phyloP scores from a whole-genome alignment of 2,113 vertebrate genomes.

The Blennius ocellaris region DNA sequence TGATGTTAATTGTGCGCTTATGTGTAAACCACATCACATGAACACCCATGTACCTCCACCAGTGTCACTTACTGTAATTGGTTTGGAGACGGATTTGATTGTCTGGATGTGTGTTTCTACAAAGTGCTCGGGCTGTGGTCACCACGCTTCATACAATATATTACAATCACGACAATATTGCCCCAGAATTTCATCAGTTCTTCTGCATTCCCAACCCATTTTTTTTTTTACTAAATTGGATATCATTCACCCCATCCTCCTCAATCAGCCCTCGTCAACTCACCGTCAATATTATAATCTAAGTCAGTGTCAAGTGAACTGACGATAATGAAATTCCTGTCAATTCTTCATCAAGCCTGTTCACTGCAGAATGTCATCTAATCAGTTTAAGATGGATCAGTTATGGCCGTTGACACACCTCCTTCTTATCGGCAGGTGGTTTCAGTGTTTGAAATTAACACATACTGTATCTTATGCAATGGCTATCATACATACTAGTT shows the following conservation, averaged over 20 bases:
- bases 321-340: slow-evolving; percentile 51
- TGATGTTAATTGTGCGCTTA: too few relatives aligned
- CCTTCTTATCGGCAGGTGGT: slow-evolving; percentile 28
- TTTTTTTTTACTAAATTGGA: slow-evolving; percentile 48
- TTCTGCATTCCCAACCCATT: too few relatives aligned
- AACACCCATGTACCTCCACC: slow-evolving; percentile 33
- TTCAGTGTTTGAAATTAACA: slow-evolving; percentile 26
- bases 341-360: slow-evolving; percentile 42
- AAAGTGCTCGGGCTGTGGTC: slow-evolving; percentile 19
- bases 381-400: slow-evolving; percentile 42
- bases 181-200: slow-evolving; percentile 65
- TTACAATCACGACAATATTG: slow-evolving; percentile 45
- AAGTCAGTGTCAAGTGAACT: slow-evolving; percentile 26
- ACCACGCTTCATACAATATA: slow-evolving; percentile 25
- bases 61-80: slow-evolving; percentile 59
- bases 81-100: slow-evolving; percentile 51
- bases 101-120: slow-evolving; percentile 38
- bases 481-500: too few relatives aligned
- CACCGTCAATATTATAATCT: slow-evolving; percentile 36
- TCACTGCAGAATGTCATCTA: slow-evolving; percentile 29
- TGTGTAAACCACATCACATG: neutral
- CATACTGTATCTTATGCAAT: neutral
- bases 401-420: slow-evolving; percentile 30
- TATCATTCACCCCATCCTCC: slow-evolving; percentile 44
- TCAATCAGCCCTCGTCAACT: slow-evolving; percentile 24